A percentile compares a stretch with the other conserved stretches of the same genome.
Conservation (phyloP, 2,888 invertebrate genomes). For the Dynastes tityus region DNA sequence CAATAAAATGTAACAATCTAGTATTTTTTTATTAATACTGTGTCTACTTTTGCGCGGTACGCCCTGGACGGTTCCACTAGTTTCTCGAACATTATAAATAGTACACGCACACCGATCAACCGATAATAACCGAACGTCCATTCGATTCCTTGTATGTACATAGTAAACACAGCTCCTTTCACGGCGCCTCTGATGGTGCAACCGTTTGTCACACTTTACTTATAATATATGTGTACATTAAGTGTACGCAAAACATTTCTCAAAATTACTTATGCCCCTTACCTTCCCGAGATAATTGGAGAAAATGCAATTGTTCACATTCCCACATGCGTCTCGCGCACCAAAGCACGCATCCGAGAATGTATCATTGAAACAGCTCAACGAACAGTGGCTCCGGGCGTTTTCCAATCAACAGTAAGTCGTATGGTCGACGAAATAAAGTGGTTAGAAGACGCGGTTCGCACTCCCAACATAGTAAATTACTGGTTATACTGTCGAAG, state of each 20-base stretch:
- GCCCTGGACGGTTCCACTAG: too few species aligned
- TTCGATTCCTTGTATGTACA: too few species aligned
- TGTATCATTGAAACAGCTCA: conserved; percentile 16
- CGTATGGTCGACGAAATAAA: conserved; percentile 13
- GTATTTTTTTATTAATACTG: too few species aligned
- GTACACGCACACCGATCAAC: too few species aligned
- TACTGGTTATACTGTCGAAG: not conserved
- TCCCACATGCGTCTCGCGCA: not conserved
- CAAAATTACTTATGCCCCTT: not conserved
- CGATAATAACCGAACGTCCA: too few species aligned
- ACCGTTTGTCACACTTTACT: too few species aligned
- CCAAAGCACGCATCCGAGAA: not conserved
- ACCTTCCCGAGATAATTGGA: not conserved
- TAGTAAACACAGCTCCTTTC: too few species aligned
- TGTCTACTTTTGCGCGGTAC: too few species aligned
- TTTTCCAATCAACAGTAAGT: conserved; percentile 39
- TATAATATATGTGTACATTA: not conserved
- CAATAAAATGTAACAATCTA: too few species aligned
- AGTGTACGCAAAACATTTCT: conserved; percentile 18
- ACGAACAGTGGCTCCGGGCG: conserved; percentile 10
- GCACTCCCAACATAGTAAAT: conserved; percentile 4
- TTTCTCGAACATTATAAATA: too few species aligned
- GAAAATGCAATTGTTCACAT: too few species aligned
- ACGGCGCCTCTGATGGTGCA: too few species aligned
- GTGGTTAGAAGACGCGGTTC: conserved; percentile 9